Conservation (phyloP, 2,113 vertebrate genomes). For the Herpailurus yagouaroundi region DNA sequence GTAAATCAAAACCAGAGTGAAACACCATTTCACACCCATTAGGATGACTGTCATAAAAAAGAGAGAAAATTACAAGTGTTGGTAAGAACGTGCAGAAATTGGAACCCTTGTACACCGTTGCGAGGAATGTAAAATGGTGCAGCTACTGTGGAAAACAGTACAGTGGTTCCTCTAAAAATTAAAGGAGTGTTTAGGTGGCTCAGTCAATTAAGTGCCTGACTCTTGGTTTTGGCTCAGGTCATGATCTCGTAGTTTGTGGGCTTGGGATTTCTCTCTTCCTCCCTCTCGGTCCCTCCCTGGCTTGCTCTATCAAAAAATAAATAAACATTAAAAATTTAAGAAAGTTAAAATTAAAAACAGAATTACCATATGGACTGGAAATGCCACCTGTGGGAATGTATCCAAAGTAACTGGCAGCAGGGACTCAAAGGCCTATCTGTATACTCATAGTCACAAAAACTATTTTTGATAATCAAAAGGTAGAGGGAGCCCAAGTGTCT, state of each 20-base stretch:
- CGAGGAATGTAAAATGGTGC: not conserved
- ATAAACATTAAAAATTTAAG: not conserved
- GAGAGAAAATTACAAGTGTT: not conserved
- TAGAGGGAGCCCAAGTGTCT: not conserved
- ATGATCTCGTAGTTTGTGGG: too few species aligned
- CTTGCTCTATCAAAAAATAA: too few species aligned
- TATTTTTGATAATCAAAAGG: not conserved
- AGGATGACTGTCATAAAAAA: not conserved
- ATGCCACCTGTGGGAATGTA: not conserved
- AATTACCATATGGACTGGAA: not conserved
- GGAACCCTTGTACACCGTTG: accelerated
- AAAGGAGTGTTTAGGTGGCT: too few species aligned
- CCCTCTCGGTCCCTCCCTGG: too few species aligned
- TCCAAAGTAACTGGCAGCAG: not conserved
- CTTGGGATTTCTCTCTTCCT: too few species aligned
- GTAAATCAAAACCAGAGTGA: not conserved
- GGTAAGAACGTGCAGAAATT: accelerated
- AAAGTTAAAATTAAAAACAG: not conserved
- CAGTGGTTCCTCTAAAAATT: too few species aligned
- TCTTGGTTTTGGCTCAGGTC: too few species aligned
- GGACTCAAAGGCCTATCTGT: not conserved
- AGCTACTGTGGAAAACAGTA: not conserved
- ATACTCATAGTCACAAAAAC: not conserved
- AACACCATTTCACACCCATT: not conserved
- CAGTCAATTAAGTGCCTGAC: too few species aligned